phyloP scores from a whole-genome alignment of 2,888 invertebrate genomes.

The Hypercompe scribonia region DNA sequence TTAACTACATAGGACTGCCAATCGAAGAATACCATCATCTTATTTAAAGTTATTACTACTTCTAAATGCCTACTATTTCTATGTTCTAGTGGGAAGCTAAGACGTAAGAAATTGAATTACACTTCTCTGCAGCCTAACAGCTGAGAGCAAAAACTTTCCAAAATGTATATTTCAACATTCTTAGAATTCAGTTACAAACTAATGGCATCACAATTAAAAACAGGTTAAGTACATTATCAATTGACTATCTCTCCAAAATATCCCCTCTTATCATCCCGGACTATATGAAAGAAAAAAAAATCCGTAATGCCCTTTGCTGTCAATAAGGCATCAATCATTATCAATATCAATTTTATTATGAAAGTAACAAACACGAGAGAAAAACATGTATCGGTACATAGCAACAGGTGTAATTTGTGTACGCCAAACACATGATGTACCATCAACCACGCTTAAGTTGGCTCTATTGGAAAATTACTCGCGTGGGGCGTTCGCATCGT shows the following conservation, averaged over 20 bases:
- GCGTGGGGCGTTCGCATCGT: slow-evolving; percentile 40
- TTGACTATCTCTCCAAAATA: neutral
- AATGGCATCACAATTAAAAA: too few species aligned
- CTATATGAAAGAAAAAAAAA: neutral
- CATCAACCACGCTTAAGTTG: slow-evolving; percentile 33
- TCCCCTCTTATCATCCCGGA: neutral
- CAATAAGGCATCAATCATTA: neutral
- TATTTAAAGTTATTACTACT: too few species aligned
- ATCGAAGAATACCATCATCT: too few species aligned
- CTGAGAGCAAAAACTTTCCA: neutral
- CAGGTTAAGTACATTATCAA: too few species aligned
- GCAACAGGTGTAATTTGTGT: slow-evolving; percentile 45
- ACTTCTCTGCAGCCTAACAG: neutral
- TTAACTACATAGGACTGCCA: too few species aligned
- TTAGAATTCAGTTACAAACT: neutral
- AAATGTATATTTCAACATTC: neutral
- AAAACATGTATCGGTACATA: slow-evolving; percentile 4
- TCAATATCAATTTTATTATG: neutral
- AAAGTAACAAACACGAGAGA: neutral
- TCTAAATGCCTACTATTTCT: neutral
- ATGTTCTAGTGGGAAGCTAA: neutral
- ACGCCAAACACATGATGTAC: slow-evolving; percentile 37
- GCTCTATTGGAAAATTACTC: slow-evolving; percentile 64
- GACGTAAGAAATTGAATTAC: neutral
- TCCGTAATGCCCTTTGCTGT: neutral